phyloP scores from a whole-genome alignment of 2,888 invertebrate species.

The Pteria penguin region DNA sequence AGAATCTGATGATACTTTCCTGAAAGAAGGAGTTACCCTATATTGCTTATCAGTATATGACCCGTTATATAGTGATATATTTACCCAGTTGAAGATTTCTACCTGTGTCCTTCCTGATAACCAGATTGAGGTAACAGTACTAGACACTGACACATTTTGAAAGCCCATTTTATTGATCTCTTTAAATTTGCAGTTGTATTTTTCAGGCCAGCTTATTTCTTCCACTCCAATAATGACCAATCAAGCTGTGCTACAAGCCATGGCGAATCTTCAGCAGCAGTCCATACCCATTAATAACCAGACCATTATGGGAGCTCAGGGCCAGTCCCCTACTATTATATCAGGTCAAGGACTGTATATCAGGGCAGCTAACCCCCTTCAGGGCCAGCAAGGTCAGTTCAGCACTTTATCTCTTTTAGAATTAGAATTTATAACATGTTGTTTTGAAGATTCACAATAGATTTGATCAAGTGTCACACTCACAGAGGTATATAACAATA shows the following conservation, averaged over 20 bases:
- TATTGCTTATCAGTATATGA: too few species aligned
- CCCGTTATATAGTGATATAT: too few species aligned
- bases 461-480: too few species aligned
- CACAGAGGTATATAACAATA: too few species aligned
- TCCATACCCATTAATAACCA: slow-evolving; percentile 71
- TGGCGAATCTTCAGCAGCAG: slow-evolving; percentile 68
- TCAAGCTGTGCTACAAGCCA: slow-evolving; percentile 72
- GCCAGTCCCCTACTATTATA: slow-evolving; percentile 67
- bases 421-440: not conserved
- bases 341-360: slow-evolving; percentile 75
- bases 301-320: slow-evolving; percentile 65
- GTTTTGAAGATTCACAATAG: too few species aligned
- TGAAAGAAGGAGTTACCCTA: too few species aligned
- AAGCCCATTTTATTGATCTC: not conserved
- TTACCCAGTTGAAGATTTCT: too few species aligned
- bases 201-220: slow-evolving; percentile 49
- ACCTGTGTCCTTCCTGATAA: too few species aligned
- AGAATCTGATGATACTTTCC: too few species aligned
- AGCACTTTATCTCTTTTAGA: slow-evolving; percentile 38
- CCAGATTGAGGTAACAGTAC: too few species aligned
- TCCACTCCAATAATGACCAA: slow-evolving; percentile 73
- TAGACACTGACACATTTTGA: too few species aligned
- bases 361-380: slow-evolving; percentile 67
- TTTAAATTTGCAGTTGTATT: not conserved
- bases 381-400: slow-evolving; percentile 54